Evolutionary conservation across 2,888 invertebrate species (phyloP), one percentile per base, ranked within the genome.

Genomic region (Liopterus haemorrhoidalis): DNA sequence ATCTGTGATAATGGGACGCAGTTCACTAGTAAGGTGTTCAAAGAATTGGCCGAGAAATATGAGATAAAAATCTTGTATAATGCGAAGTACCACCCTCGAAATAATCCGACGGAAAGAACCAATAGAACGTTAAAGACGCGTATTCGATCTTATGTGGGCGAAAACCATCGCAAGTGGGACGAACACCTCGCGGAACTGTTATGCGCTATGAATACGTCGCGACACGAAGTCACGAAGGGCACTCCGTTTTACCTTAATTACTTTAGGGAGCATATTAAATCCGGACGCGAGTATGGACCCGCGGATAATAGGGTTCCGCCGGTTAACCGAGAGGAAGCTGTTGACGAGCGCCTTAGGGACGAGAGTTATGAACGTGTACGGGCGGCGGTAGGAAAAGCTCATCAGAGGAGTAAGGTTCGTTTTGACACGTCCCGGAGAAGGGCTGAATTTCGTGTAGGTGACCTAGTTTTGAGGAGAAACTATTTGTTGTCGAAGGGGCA

Each of bases 101-200:
- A 51, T 4, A 59, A 61, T 37, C 56, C 55, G 0, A 54, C 54
- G 0, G 59, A 60, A 37, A 14, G 59, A 8, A 47, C 53, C 0
- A 60, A 59, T 21, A 16, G 54, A 9, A 55, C 54, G 0, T 12
- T 58, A 3, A 54, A 57, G 31, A 57, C 56, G 0, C 57, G 59
- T 54, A 55, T 59, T 2, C 18, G 52, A 0, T 38, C 55, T 6
- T 59, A 48, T 12, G 41, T 57, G 0, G 28, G 19, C 0, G 37
- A 48, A 0, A 43, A 53, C 18, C 58, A 60, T 16, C 30, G 19
- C 8, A 9, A 31, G 9, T 31, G 31, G 31, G 31, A 31, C 18
- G 15, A 12, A 3, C 5, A 31, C 18, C 11, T 41, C 11, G 15
- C 32, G 6, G 41, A 16, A 11, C 8, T 41, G 9, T 30, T 20